These are phyloP conservation scores for Drosophila sechellia DNA, from an alignment of 1,140 invertebrate genomes.

Conservation along the genomic window DNA sequence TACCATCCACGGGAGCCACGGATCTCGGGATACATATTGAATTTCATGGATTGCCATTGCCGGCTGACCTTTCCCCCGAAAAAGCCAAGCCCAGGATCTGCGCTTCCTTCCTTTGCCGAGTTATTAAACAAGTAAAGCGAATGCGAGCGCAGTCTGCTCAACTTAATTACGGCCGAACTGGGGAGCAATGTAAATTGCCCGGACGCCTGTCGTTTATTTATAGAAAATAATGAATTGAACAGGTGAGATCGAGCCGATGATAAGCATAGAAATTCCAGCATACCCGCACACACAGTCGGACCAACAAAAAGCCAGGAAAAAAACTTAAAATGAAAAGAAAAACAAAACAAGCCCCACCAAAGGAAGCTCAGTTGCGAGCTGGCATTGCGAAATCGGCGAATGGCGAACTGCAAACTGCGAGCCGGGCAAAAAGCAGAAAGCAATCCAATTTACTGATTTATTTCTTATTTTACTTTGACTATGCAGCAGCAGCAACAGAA, in stretches of 20 bases:
- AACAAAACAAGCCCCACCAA: constrained; percentile 27
- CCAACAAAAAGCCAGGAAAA: not conserved
- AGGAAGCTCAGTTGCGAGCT: constrained; percentile 57
- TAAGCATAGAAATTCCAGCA: constrained; percentile 82
- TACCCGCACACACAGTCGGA: constrained; percentile 45
- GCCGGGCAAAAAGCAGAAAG: constrained; percentile 67
- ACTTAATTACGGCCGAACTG: constrained; percentile 68
- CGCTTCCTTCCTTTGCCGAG: constrained; percentile 23
- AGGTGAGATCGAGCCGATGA: constrained; percentile 78
- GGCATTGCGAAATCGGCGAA: constrained; percentile 68
- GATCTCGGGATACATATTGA: constrained; percentile 72
- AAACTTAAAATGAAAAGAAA: not conserved
- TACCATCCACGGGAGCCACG: constrained; percentile 37
- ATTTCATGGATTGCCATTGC: constrained; percentile 59
- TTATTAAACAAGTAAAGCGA: constrained; percentile 38
- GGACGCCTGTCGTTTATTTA: constrained; percentile 76
- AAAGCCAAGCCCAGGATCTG: not conserved
- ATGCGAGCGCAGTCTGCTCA: constrained; percentile 48
- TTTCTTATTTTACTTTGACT: constrained; percentile 83
- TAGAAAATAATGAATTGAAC: constrained; percentile 83
- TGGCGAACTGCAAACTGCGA: constrained; percentile 34
- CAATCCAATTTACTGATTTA: constrained; percentile 83
- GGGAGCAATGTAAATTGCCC: constrained; percentile 67
- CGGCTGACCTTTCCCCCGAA: constrained; percentile 56
- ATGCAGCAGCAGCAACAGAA: constrained; percentile 60